A percentile compares a stretch with the other conserved stretches of the same genome.
Evolutionary conservation across 1,140 invertebrate species (phyloP).

Genomic region (Eumeta japonica): DNA sequence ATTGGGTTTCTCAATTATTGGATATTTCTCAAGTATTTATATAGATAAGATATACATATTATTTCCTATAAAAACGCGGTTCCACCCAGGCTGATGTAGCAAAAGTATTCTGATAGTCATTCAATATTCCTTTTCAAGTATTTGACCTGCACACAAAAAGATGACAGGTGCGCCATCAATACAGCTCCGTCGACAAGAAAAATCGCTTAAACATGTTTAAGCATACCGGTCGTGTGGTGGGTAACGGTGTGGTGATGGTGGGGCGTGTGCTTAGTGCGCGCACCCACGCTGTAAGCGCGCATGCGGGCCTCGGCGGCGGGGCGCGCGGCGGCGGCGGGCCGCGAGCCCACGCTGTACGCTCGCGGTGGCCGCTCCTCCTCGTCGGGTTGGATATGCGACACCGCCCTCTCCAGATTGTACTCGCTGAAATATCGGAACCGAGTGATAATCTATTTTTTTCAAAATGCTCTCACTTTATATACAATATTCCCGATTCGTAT

Average conservation of each 20-base stretch:
- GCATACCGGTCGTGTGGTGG: too few relatives aligned
- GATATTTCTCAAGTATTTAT: too few relatives aligned
- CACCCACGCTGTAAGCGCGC: conserved; percentile 9
- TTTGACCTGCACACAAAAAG: too few relatives aligned
- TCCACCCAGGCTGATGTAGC: conserved; percentile 4
- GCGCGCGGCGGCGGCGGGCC: conserved; percentile 56
- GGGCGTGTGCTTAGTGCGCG: conserved; percentile 14
- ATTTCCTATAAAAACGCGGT: too few relatives aligned
- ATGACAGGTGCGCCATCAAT: too few relatives aligned
- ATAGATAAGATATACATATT: too few relatives aligned
- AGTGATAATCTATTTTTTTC: conserved; percentile 1
- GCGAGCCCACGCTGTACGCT: conserved; percentile 85
- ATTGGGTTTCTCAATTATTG: too few relatives aligned
- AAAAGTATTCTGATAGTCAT: conserved; percentile 1
- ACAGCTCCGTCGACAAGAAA: too few relatives aligned
- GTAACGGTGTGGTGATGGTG: neutral
- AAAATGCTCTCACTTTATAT: conserved; percentile 14
- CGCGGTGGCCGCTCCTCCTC: conserved; percentile 64
- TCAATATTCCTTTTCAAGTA: too few relatives aligned
- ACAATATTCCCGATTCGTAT: too few relatives aligned
- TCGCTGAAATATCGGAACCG: conserved; percentile 24
- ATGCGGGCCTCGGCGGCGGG: conserved; percentile 24
- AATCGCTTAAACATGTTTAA: too few relatives aligned
- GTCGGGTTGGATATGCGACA: conserved; percentile 39
- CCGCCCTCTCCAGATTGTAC: conserved; percentile 38